Evolutionary conservation across 1,140 invertebrate species (phyloP), one percentile per base, ranked within the genome.

Genomic region (Tetramorium simillimum): DNA sequence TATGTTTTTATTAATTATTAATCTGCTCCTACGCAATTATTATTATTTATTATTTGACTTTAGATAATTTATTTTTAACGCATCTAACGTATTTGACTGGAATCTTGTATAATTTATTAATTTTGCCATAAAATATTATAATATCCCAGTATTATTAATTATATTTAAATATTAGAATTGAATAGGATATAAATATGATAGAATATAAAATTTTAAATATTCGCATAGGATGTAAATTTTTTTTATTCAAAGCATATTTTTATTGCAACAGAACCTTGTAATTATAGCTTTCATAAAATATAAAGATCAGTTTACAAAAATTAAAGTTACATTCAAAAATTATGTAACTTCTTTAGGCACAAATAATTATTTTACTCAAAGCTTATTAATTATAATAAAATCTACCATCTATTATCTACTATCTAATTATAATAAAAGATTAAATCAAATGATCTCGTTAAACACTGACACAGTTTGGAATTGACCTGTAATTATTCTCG

Each of bases 401-500:
- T 33, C 0, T 33, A 33, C 28, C 2, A 28, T 28, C 28, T 28
- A 2, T 28, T 28, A 28, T 28, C 28, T 28, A 2, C 33, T 14
- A 56, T 16, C n/a, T 81, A 78, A 21, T 78, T 63, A 21, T 12
- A 70, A 40, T n/a, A 24, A 69, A 53, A 40, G 6, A 65, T 65
- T 65, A 49, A 46, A 18, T 53, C 18, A 14, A 60, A 9, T 21
- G 24, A 24, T 43, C 33, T 9, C 1, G 37, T 18, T 58, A 58
- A 58, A 37, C 21, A 40, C 37, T 76, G 16, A 24, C 28, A 18
- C 12, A 43, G 46, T 53, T 33, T 37, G 33, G n/a, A 67, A 53
- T 80, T 14, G n/a, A 40, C 43, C 12, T n/a, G 18, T 65, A 65
- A 80, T 80, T 63, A 49, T 43, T 70, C 49, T 70, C 49, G 16